Conservation (phyloP, 2,113 vertebrate species). For the Silurus glanis region DNA sequence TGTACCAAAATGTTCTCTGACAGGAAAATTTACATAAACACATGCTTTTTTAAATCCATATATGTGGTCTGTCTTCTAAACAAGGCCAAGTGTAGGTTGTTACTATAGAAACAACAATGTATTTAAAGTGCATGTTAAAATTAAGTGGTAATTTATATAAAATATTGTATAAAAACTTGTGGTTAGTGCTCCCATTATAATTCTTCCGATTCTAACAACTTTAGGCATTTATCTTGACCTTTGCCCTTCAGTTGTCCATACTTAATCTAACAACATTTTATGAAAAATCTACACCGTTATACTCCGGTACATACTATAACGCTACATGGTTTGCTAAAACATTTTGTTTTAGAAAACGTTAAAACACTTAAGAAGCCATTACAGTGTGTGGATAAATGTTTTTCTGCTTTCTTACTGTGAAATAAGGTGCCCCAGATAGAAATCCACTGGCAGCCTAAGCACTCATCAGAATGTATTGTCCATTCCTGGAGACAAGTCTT, state of each 20-base stretch:
- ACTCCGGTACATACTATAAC: background rate
- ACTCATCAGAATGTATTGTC: constrained; percentile 37
- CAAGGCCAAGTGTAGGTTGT: background rate
- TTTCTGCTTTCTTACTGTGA: background rate
- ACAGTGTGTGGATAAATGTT: background rate
- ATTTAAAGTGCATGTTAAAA: background rate
- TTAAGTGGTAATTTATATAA: background rate
- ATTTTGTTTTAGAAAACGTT: background rate
- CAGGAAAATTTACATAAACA: background rate
- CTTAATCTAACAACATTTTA: background rate
- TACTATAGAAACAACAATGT: background rate
- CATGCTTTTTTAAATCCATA: background rate
- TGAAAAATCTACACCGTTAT: background rate
- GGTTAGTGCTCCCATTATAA: background rate
- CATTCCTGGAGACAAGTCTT: constrained; percentile 23
- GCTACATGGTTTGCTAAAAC: too few relatives aligned
- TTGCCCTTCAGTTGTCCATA: background rate
- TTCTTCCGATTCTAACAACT: background rate
- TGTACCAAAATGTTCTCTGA: background rate
- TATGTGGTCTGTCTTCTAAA: background rate
- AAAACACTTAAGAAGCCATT: constrained; percentile 25
- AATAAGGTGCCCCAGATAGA: constrained; percentile 28
- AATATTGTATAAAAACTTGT: background rate
- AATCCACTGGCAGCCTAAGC: constrained; percentile 20
- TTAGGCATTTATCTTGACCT: background rate